Conservation (phyloP, 2,888 invertebrate species). For the Zaprionus bogoriensis region DNA sequence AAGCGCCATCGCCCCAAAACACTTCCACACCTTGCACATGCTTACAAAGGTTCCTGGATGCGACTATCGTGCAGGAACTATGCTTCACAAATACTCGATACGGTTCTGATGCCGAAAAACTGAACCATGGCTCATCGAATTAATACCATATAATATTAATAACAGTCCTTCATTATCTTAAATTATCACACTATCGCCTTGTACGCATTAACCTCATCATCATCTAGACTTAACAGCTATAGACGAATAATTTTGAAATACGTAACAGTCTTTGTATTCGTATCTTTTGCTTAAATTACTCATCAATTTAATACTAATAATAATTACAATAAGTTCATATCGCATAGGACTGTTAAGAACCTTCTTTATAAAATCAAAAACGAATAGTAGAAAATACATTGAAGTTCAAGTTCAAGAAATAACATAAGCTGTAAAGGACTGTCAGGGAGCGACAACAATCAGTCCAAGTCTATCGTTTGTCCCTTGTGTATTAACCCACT, state of each 20-base stretch:
- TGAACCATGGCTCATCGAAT: neutral
- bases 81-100: constrained; percentile 4
- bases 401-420: neutral
- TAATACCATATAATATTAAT: neutral
- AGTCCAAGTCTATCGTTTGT: neutral
- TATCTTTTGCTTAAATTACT: no score
- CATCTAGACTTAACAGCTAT: no score
- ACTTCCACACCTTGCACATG: constrained; percentile 26
- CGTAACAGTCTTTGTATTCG: no score
- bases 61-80: neutral
- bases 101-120: no score
- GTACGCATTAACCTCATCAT: no score
- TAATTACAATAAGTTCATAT: neutral
- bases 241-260: no score
- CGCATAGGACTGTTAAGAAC: neutral
- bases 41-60: neutral
- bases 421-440: neutral
- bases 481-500: neutral
- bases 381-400: neutral
- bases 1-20: constrained; percentile 14
- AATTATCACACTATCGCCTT: no score
- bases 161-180: no score
- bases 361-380: neutral
- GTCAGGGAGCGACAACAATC: neutral
- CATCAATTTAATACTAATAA: no score